Evolutionary conservation across 2,113 vertebrate species (phyloP), one percentile per base, ranked within the genome.

Genomic region (Crypturellus undulatus): DNA sequence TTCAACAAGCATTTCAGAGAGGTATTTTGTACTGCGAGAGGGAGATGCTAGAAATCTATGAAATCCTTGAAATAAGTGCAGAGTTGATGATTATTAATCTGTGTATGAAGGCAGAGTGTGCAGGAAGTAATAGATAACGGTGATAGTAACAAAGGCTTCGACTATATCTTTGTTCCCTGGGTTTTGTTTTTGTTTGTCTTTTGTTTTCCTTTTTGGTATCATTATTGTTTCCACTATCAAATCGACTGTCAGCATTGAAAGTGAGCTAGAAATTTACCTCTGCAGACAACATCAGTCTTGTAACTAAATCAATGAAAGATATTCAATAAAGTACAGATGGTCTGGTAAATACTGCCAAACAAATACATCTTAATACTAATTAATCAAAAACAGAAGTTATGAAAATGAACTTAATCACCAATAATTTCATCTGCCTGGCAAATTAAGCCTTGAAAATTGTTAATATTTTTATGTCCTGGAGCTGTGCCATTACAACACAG

Each of bases 311-410:
- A 65, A 1, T 82, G 34, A 84, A 92, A 95, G 8, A 42, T 62
- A 76, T 85, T 47, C 26, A 52, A 24, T 87, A 65, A 76, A 79
- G 47, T 76, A 85, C 13, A 59, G 67, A 79, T 76, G 70, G 67
- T 84, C 59, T 85, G 40, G 62, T 58, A 89, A 94, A 92, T 60
- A 60, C 62, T 79, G 63, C 40, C 34, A 73, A 85, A 30, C 5
- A 89, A 94, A 85, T 65, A 24, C 0, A 0, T 62, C 43, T 78
- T 89, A 49, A 58, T 49, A 69, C 59, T 82, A 76, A 94, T 85
- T 87, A 93, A 79, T 87, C 47, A 79, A 94, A 93, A 68, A 0
- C 45, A 92, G 69, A 92, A 89, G 47, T 92, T 75, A 36, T 42
- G 58, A 79, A 91, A 96, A 87, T 60, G 0, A 91, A 72, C 25